Evolutionary conservation across 2,797 vertebrate species (phyloP), one percentile per base, ranked within the genome.

Genomic region (Momotus momota): DNA sequence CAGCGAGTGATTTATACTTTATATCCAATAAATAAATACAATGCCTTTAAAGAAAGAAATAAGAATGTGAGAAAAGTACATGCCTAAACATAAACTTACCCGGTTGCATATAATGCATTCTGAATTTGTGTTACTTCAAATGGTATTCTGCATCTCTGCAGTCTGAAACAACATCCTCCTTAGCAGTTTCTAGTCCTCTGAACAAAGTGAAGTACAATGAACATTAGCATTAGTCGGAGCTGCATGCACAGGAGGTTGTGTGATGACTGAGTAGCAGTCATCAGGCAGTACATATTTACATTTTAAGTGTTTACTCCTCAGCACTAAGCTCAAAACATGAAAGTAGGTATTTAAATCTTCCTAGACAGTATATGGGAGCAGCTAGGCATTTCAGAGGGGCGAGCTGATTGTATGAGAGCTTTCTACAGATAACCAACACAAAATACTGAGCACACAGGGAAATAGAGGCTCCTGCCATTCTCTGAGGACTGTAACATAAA

Each of bases 41-140:
- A 40, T 35, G 48, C 4, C 10, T 29, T 31, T 31, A 74, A 31
- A 81, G 7, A 78, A 81, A 83, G 2, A 87, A 6, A 81, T 78
- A 88, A 73, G 8, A 52, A 49, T n/a, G 3, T 16, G 33, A 54
- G 13, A 58, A 85, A 89, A 77, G 4, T 38, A 21, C 23, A 22
- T 0, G 0, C 45, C 31, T 72, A 82, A 85, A 51, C 9, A 40
- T 41, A 58, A 78, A 58, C 35, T 45, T 25, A n/a, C 0, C 0
- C 14, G 23, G 2, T 11, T 75, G 10, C n/a, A 7, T 49, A 58
- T 21, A 69, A 38, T 12, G 0, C 5, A 38, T 70, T 51, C 21
- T 70, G 46, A 88, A 62, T 69, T 65, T n/a, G 4, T 33, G 12
- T 62, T 64, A 6, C n/a, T 79, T 64, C 18, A 67, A 9, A 51